Conservation (phyloP, 2,113 vertebrate genomes). For the Cercopithecus mona region DNA sequence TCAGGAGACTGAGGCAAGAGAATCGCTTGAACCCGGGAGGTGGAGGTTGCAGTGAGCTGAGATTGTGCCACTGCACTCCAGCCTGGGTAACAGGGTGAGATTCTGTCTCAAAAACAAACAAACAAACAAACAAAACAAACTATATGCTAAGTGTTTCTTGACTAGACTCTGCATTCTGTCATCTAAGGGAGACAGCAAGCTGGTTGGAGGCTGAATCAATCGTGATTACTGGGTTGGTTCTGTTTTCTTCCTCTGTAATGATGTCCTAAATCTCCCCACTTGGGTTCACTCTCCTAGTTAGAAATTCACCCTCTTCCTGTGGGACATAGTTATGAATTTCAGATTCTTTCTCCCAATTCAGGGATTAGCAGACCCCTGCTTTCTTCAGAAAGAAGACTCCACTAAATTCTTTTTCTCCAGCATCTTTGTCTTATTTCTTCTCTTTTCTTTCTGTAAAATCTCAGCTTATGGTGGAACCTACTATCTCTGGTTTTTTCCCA, state of each 20-base stretch:
- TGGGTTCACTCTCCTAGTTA: not conserved
- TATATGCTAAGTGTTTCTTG: not conserved
- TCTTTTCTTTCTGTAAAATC: not conserved
- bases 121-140: not conserved
- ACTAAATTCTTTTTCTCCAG: not conserved
- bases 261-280: not conserved
- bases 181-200: not conserved
- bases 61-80: no score
- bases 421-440: not conserved
- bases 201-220: not conserved
- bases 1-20: no score
- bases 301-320: not conserved
- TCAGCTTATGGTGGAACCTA: not conserved
- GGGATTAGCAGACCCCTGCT: not conserved
- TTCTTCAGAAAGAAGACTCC: not conserved
- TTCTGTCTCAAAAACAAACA: no score
- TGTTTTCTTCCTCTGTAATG: not conserved
- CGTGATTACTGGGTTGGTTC: not conserved
- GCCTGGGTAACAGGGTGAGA: no score
- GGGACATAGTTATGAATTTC: not conserved
- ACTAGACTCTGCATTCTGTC: not conserved
- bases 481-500: not conserved
- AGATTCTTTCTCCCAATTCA: not conserved
- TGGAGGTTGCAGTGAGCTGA: no score
- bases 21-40: no score